Evolutionary conservation across 2,797 vertebrate genomes (phyloP).

Genomic region (Chelon auratus): DNA sequence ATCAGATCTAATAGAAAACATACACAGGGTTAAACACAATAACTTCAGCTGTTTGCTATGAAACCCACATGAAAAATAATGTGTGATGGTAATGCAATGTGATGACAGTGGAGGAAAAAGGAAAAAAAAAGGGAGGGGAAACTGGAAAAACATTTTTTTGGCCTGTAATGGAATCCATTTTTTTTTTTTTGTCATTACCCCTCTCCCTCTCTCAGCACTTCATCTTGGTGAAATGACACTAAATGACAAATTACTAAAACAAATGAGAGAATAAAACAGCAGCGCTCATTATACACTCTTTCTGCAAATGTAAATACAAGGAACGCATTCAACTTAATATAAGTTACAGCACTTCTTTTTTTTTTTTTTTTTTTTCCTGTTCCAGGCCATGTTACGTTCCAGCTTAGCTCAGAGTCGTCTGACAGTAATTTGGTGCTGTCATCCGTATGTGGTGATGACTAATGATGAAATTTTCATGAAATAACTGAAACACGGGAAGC

Average conservation of each 20-base stretch:
- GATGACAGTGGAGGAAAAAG: neutral
- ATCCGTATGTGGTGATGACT: slow-evolving; percentile 34
- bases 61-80: slow-evolving; percentile 33
- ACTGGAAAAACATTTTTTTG: neutral
- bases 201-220: neutral
- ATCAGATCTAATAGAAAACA: slow-evolving; percentile 32
- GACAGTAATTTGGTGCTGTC: slow-evolving; percentile 30
- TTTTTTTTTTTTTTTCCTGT: slow-evolving; percentile 28
- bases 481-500: slow-evolving; percentile 36
- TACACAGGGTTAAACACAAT: slow-evolving; percentile 11
- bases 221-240: neutral
- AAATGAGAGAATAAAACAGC: slow-evolving; percentile 34
- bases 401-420: slow-evolving; percentile 7
- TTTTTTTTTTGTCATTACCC: neutral
- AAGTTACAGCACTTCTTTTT: slow-evolving; percentile 51
- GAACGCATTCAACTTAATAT: slow-evolving; percentile 56
- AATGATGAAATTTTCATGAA: slow-evolving; percentile 57
- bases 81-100: slow-evolving; percentile 10
- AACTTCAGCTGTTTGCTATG: slow-evolving; percentile 13
- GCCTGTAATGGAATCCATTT: slow-evolving; percentile 6
- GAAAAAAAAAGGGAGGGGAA: slow-evolving; percentile 3
- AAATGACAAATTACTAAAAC: slow-evolving; percentile 11
- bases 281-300: neutral
- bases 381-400: neutral
- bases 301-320: slow-evolving; percentile 49